Percentiles rank a stretch among this genome's conserved stretches.
Evolutionary conservation across 2,797 vertebrate genomes (phyloP).

Genomic region (Telmatherina bonti): DNA sequence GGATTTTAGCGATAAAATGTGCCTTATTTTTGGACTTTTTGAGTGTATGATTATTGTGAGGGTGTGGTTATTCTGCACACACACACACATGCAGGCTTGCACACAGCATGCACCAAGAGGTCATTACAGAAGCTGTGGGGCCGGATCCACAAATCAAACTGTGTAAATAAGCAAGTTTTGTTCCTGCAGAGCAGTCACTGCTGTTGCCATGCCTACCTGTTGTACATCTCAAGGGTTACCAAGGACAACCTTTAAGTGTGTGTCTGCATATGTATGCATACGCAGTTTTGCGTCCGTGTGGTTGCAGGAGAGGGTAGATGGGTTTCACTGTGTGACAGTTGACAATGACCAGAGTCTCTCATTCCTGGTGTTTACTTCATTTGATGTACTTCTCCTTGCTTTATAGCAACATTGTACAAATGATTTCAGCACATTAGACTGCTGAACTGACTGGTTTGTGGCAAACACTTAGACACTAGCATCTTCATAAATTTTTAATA

Average conservation of each 20-base stretch:
- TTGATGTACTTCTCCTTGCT: conserved; percentile 27
- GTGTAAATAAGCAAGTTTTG: conserved; percentile 73
- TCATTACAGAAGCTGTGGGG: conserved; percentile 58
- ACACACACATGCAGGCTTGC: not conserved
- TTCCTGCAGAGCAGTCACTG: conserved; percentile 50
- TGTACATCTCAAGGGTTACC: conserved; percentile 72
- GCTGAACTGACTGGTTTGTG: conserved; percentile 5
- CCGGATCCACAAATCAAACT: conserved; percentile 77
- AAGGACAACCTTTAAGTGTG: conserved; percentile 63
- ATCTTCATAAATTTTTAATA: not conserved
- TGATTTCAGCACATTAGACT: conserved; percentile 11
- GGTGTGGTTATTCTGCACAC: conserved; percentile 1
- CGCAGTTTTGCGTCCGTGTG: conserved; percentile 27
- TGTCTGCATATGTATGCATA: conserved; percentile 32
- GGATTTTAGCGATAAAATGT: not conserved
- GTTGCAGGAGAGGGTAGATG: not conserved
- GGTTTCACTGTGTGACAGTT: conserved; percentile 30
- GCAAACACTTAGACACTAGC: not conserved
- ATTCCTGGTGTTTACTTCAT: conserved; percentile 35
- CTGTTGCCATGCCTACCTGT: conserved; percentile 70
- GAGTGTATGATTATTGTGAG: not conserved
- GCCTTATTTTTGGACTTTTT: not conserved
- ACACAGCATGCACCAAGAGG: not conserved
- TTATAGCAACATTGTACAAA: conserved; percentile 23
- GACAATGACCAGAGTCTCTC: conserved; percentile 47